Percentiles rank a stretch among this genome's conserved stretches.
Evolutionary conservation across 30 jellyfish, hydroid and myxozoan species (phyloP).

Genomic region (Aurelia aurita): DNA sequence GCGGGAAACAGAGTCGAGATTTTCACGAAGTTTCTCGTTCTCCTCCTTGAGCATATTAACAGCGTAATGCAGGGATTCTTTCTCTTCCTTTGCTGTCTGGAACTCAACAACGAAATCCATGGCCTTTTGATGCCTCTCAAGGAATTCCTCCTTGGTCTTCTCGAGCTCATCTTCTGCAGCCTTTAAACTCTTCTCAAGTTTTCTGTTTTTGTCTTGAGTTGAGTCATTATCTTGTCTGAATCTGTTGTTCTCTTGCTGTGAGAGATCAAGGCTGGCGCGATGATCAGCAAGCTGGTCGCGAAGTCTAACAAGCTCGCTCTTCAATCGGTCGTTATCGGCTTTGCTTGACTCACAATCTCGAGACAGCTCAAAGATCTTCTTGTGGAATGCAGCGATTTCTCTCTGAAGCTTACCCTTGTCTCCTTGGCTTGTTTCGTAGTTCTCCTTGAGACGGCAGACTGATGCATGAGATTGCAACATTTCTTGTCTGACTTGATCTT

Average conservation of each 20-base stretch:
- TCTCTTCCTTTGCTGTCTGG: constrained; percentile 92
- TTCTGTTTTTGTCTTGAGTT: constrained; percentile 64
- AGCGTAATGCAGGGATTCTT: constrained; percentile 72
- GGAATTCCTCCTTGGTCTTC: constrained; percentile 81
- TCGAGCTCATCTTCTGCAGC: constrained; percentile 85
- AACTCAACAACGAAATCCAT: constrained; percentile 86
- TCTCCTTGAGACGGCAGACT: constrained; percentile 95
- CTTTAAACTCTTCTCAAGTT: constrained; percentile 67
- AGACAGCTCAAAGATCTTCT: constrained; percentile 87
- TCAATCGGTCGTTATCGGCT: constrained; percentile 82
- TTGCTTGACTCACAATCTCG: constrained; percentile 81
- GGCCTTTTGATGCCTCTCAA: constrained; percentile 83
- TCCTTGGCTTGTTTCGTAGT: constrained; percentile 94
- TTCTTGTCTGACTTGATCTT: constrained; percentile 92
- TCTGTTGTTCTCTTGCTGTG: constrained; percentile 85
- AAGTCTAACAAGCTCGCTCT: constrained; percentile 66
- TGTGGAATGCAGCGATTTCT: constrained; percentile 93
- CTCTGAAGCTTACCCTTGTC: constrained; percentile 95
- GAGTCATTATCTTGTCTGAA: constrained; percentile 73
- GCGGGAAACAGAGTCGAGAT: constrained; percentile 55
- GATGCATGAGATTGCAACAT: constrained; percentile 96
- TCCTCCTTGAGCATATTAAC: constrained; percentile 64
- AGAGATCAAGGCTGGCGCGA: constrained; percentile 67
- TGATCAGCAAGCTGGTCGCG: constrained; percentile 78
- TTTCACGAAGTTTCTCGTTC: constrained; percentile 69